Conservation (phyloP, 2,888 invertebrate genomes). For the Oegoconia quadripuncta region DNA sequence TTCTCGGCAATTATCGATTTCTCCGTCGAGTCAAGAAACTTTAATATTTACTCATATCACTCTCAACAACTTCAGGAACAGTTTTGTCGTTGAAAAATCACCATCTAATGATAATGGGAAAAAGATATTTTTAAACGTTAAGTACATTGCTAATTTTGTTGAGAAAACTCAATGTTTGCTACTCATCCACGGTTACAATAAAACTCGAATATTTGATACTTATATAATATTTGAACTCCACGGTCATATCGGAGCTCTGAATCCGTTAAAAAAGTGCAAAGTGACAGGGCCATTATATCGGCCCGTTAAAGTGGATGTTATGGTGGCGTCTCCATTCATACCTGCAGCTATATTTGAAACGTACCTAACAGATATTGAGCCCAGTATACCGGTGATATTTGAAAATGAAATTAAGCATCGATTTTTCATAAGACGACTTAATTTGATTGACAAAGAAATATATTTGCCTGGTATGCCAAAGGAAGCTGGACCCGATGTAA, state of each 20-base stretch:
- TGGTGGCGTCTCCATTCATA: conserved; percentile 55
- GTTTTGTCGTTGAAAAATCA: conserved; percentile 59
- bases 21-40: conserved; percentile 59
- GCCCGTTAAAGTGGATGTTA: conserved; percentile 57
- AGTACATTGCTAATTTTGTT: conserved; percentile 59
- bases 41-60: conserved; percentile 51
- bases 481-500: conserved; percentile 38
- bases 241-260: conserved; percentile 48
- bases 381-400: conserved; percentile 41
- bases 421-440: conserved; percentile 54
- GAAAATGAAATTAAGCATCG: conserved; percentile 31
- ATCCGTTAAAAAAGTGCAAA: conserved; percentile 58
- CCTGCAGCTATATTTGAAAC: conserved; percentile 37
- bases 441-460: conserved; percentile 58
- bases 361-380: conserved; percentile 55
- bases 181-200: conserved; percentile 64
- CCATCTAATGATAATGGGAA: conserved; percentile 51
- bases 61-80: conserved; percentile 50
- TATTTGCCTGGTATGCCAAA: conserved; percentile 44
- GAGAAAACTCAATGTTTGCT: conserved; percentile 49
- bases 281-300: conserved; percentile 61
- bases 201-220: conserved; percentile 68
- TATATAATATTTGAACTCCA: conserved; percentile 55
- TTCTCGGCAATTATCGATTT: conserved; percentile 52
- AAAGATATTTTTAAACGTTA: conserved; percentile 56